phyloP scores from a whole-genome alignment of 2,888 invertebrate genomes.

The Rhamphomyia laevipes region DNA sequence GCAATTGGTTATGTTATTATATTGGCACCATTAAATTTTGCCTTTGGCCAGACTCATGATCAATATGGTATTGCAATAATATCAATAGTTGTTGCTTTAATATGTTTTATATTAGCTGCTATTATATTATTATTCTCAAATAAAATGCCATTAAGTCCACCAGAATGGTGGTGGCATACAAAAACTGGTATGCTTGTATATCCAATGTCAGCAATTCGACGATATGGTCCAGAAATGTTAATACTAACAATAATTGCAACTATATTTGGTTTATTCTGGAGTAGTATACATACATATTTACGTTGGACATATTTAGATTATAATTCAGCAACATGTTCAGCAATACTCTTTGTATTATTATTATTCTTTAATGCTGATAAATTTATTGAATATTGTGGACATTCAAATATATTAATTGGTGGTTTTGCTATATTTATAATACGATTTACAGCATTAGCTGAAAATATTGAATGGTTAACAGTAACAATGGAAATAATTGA shows the following conservation, averaged over 20 bases:
- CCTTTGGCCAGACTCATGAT: background rate
- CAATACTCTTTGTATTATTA: conserved; percentile 25
- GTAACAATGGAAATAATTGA: conserved; percentile 59
- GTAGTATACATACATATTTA: conserved; percentile 65
- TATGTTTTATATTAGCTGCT: conserved; percentile 50
- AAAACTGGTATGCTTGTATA: conserved; percentile 62
- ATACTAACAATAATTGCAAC: conserved; percentile 57
- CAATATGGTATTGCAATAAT: background rate
- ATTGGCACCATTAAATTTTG: conserved; percentile 44
- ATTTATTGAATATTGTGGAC: conserved; percentile 70
- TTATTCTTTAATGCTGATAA: conserved; percentile 54
- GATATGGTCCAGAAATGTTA: conserved; percentile 62
- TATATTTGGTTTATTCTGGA: conserved; percentile 66
- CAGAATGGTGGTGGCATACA: conserved; percentile 84
- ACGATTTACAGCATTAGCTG: conserved; percentile 53
- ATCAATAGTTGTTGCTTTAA: conserved; percentile 29
- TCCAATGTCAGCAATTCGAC: conserved; percentile 67
- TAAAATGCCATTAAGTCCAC: conserved; percentile 66
- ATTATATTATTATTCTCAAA: conserved; percentile 41
- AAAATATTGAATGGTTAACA: conserved; percentile 49
- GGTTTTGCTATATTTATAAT: conserved; percentile 73
- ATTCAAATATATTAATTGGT: conserved; percentile 69
- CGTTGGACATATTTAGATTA: conserved; percentile 46
- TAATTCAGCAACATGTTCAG: conserved; percentile 22
- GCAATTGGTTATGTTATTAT: conserved; percentile 60